These are phyloP conservation scores for Nothocercus julius DNA, from an alignment of 2,113 vertebrate genomes.

Conservation along the genomic window DNA sequence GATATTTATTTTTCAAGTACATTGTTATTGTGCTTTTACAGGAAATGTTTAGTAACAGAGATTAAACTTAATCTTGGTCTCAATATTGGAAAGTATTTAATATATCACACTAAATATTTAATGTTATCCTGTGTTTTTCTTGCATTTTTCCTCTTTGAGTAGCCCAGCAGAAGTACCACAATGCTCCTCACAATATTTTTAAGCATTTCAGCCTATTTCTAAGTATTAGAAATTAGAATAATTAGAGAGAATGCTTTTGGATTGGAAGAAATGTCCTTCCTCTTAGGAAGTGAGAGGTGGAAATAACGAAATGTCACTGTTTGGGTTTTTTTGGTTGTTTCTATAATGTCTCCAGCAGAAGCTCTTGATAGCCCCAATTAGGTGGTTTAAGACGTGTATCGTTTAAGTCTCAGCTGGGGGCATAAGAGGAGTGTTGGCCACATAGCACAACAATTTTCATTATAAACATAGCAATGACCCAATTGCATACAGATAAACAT, in stretches of 20 bases:
- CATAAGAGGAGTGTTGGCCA: background rate
- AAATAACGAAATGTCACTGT: background rate
- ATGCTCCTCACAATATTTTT: background rate
- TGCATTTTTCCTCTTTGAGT: background rate
- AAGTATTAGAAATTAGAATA: background rate
- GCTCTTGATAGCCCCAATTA: background rate
- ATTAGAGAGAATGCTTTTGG: background rate
- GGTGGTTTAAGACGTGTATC: rapidly evolving
- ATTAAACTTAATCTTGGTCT: background rate
- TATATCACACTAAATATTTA: background rate
- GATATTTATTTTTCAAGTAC: background rate
- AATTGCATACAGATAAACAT: rapidly evolving
- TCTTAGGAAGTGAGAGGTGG: background rate
- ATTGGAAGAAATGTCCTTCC: background rate
- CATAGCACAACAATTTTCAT: background rate
- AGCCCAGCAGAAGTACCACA: background rate
- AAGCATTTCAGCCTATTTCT: background rate
- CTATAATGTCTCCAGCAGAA: background rate
- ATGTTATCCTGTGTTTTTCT: background rate
- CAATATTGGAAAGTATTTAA: background rate
- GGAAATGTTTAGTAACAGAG: background rate
- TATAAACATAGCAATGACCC: rapidly evolving
- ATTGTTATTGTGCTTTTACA: background rate
- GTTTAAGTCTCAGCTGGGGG: too few species aligned
- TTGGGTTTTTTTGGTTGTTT: background rate